A percentile compares a stretch with the other conserved stretches of the same genome.
Evolutionary conservation across 2,888 invertebrate genomes (phyloP).

Genomic region (Amblyjoppa fuscipennis): DNA sequence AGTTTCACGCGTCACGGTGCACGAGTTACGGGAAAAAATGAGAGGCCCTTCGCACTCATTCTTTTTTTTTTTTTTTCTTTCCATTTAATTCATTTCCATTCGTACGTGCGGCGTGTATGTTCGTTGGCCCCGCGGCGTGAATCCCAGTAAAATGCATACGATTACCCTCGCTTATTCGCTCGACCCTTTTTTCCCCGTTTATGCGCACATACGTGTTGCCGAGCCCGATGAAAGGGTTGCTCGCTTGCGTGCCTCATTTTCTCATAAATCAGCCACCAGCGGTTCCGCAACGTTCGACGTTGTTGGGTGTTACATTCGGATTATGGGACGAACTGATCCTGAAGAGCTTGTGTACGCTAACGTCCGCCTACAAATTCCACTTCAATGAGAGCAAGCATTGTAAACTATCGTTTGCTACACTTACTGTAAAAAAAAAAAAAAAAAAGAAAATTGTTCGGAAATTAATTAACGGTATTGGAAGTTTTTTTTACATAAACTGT

Average conservation of each 20-base stretch:
- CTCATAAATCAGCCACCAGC: slow-evolving; percentile 77
- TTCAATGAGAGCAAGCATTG: background rate
- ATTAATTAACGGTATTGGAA: too few species aligned
- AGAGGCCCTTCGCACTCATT: slow-evolving; percentile 58
- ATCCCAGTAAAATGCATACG: slow-evolving; percentile 82
- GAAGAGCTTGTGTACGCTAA: slow-evolving; percentile 48
- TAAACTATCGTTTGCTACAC: background rate
- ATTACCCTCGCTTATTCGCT: slow-evolving; percentile 78
- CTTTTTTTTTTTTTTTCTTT: slow-evolving; percentile 7
- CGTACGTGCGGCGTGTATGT: slow-evolving; percentile 38
- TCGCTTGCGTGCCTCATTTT: slow-evolving; percentile 73
- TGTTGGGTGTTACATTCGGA: slow-evolving; percentile 19
- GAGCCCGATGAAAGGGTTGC: slow-evolving; percentile 73
- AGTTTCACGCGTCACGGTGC: slow-evolving; percentile 79
- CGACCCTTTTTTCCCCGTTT: slow-evolving; percentile 74
- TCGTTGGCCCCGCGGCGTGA: slow-evolving; percentile 57
- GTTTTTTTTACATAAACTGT: too few species aligned
- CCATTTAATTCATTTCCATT: background rate
- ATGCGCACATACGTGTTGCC: slow-evolving; percentile 68
- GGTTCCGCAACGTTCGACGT: background rate
- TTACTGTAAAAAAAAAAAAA: background rate
- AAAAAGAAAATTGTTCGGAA: too few species aligned
- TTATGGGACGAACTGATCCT: slow-evolving; percentile 30
- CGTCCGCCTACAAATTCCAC: slow-evolving; percentile 40
- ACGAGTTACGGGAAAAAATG: slow-evolving; percentile 72